These are phyloP conservation scores for Mesoclemmys tuberculata DNA, from an alignment of 2,113 vertebrate species.

Conservation along the genomic window DNA sequence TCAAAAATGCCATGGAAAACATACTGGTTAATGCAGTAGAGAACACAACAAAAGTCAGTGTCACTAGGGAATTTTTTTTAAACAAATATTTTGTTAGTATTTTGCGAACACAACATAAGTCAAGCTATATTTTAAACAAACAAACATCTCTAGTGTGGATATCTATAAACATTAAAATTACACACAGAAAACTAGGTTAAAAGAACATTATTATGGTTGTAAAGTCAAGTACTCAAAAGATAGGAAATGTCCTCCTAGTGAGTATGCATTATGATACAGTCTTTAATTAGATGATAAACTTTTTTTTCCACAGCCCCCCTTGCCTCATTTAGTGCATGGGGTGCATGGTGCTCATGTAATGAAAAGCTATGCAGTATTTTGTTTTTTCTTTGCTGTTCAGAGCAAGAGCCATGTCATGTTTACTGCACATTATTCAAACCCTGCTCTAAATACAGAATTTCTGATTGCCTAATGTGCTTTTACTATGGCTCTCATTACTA, in stretches of 20 bases:
- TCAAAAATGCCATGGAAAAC: constrained; percentile 52
- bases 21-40: constrained; percentile 38
- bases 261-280: constrained; percentile 36
- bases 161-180: background rate
- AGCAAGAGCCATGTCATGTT: background rate
- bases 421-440: background rate
- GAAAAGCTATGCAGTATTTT: constrained; percentile 39
- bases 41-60: background rate
- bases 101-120: background rate
- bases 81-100: constrained; percentile 22
- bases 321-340: constrained; percentile 51
- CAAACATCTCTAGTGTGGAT: background rate
- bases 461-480: background rate
- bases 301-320: constrained; percentile 26
- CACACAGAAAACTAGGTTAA: background rate
- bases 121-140: constrained; percentile 10
- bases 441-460: constrained; percentile 1
- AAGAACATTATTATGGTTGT: background rate
- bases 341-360: constrained; percentile 55
- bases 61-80: constrained; percentile 39
- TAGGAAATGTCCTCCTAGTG: constrained; percentile 65
- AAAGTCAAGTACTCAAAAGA: constrained; percentile 47
- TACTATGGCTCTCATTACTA: background rate
- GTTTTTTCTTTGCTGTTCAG: background rate
- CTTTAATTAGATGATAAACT: constrained; percentile 54